Evolutionary conservation across 2,888 invertebrate genomes (phyloP).

Genomic region (Tenodera sinensis): DNA sequence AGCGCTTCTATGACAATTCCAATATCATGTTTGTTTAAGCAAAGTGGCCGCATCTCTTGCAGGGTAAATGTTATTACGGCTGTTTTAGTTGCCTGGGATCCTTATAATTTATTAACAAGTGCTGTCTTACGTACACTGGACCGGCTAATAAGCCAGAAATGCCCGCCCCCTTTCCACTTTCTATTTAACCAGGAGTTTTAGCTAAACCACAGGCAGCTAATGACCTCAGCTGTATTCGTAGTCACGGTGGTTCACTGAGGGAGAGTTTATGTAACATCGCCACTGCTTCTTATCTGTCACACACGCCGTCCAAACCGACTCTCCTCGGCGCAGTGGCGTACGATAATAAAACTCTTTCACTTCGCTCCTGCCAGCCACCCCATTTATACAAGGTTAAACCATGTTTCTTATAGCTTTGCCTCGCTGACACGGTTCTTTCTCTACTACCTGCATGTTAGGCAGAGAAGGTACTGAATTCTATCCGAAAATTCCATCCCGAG

Average conservation of each 20-base stretch:
- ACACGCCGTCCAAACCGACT: neutral
- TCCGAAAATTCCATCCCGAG: too few relatives aligned
- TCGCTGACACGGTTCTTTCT: too few relatives aligned
- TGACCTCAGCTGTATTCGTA: slow-evolving; percentile 19
- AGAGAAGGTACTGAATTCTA: too few relatives aligned
- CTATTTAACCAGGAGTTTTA: slow-evolving; percentile 15
- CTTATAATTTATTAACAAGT: neutral
- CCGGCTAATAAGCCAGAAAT: slow-evolving; percentile 3
- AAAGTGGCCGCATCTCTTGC: neutral
- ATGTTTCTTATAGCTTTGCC: too few relatives aligned
- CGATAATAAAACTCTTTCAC: neutral
- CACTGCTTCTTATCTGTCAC: slow-evolving; percentile 22
- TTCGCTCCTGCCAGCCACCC: too few relatives aligned
- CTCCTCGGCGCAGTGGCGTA: neutral
- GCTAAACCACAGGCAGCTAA: slow-evolving; percentile 3
- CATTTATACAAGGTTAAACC: too few relatives aligned
- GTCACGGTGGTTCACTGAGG: slow-evolving; percentile 9
- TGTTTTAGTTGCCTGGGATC: neutral
- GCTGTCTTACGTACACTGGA: neutral
- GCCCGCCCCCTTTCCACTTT: neutral
- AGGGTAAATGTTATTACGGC: neutral
- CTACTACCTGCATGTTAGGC: too few relatives aligned
- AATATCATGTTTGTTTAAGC: neutral
- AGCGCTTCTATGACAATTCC: neutral
- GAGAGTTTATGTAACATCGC: slow-evolving; percentile 3